phyloP scores from a whole-genome alignment of 2,113 vertebrate genomes.

The Argyrosomus japonicus region DNA sequence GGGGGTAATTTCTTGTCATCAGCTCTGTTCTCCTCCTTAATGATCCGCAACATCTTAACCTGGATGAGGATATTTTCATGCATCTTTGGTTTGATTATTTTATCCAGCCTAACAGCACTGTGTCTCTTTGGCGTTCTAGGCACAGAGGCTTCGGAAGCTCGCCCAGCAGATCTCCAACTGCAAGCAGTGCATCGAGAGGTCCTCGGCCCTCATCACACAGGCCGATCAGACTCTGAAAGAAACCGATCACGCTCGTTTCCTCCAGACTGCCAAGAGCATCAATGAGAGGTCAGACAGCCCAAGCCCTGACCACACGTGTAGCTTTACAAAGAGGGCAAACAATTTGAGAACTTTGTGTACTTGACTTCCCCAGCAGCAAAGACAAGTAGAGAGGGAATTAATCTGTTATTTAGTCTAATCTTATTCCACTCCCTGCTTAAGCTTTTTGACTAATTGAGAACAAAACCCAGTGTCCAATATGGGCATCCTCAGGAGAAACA shows the following conservation, averaged over 20 bases:
- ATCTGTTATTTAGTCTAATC: slow-evolving; percentile 42
- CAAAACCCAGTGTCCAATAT: slow-evolving; percentile 26
- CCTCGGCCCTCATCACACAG: slow-evolving; percentile 94
- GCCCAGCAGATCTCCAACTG: slow-evolving; percentile 98
- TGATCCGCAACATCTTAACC: neutral
- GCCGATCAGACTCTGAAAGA: slow-evolving; percentile 97
- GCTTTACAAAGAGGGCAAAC: slow-evolving; percentile 87
- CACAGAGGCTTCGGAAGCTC: slow-evolving; percentile 93
- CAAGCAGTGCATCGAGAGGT: slow-evolving; percentile 97
- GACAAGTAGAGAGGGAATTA: neutral
- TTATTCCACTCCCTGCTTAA: slow-evolving; percentile 27
- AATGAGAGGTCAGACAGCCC: slow-evolving; percentile 90
- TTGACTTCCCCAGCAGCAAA: slow-evolving; percentile 6
- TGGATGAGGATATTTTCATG: neutral
- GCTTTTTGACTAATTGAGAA: slow-evolving; percentile 41
- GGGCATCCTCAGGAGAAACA: slow-evolving; percentile 34
- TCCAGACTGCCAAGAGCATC: slow-evolving; percentile 96
- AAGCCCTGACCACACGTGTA: slow-evolving; percentile 35
- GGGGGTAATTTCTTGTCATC: slow-evolving; percentile 15
- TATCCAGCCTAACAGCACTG: neutral
- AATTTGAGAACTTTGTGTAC: slow-evolving; percentile 13
- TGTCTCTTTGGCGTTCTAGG: slow-evolving; percentile 75
- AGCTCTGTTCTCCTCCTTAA: slow-evolving; percentile 6
- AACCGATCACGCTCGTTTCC: slow-evolving; percentile 95
- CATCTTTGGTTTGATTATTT: neutral